Evolutionary conservation across 2,888 invertebrate species (phyloP).

Genomic region (Priocnemis perturbator): DNA sequence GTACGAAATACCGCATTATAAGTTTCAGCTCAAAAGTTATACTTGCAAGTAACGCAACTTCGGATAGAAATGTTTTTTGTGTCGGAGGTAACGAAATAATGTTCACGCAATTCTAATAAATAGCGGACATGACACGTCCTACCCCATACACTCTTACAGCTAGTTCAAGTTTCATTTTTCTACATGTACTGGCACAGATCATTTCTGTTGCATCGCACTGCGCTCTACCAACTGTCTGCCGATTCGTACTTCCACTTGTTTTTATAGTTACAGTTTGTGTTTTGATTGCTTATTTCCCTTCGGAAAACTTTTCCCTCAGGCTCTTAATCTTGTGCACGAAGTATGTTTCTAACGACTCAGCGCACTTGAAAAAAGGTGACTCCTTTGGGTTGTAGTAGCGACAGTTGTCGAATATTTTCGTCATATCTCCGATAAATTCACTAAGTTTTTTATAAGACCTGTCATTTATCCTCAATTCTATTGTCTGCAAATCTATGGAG

Average conservation of each 20-base stretch:
- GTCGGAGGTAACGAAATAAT: conserved; percentile 27
- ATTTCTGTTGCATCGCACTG: conserved; percentile 44
- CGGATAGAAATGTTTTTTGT: conserved; percentile 11
- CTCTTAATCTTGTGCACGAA: conserved; percentile 96
- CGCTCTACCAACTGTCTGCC: conserved; percentile 21
- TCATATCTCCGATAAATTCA: conserved; percentile 98
- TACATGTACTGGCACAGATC: conserved; percentile 58
- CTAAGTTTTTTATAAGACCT: conserved; percentile 90
- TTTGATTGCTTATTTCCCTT: conserved; percentile 72
- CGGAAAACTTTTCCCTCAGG: conserved; percentile 89
- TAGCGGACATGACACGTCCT: conserved; percentile 55
- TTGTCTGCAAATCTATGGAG: conserved; percentile 92
- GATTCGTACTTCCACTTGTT: conserved; percentile 42
- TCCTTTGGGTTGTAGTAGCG: conserved; percentile 97
- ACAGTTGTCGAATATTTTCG: conserved; percentile 99
- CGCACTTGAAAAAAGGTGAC: conserved; percentile 96
- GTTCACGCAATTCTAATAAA: conserved; percentile 66
- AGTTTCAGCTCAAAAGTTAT: conserved; percentile 47
- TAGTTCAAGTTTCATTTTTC: conserved; percentile 49
- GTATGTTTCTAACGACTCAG: conserved; percentile 95
- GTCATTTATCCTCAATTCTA: conserved; percentile 90
- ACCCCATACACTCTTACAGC: conserved; percentile 54
- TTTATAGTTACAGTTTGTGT: conserved; percentile 31
- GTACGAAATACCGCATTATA: conserved; percentile 23
- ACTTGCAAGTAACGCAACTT: conserved; percentile 31